Evolutionary conservation across 2,888 invertebrate genomes (phyloP), one percentile per base, ranked within the genome.

Genomic region (Caenorhabditis doughertyi): DNA sequence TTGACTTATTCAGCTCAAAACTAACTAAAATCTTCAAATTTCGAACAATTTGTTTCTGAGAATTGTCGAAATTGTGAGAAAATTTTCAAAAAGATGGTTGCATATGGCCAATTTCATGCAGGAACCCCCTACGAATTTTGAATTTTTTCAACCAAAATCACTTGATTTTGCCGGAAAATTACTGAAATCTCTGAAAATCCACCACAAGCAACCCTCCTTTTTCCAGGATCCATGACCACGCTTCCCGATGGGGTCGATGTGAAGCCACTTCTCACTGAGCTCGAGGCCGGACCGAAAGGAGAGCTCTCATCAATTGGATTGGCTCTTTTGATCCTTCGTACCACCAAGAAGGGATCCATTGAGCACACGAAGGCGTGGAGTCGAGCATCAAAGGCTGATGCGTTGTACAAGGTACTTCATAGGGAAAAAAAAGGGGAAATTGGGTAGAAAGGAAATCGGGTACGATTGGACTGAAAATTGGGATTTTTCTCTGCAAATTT

Each of bases 201-300:
- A n/a, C 21, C 1, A 53, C 25, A 53, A 53, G 5, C 16, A 13
- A 4, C 32, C 5, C 27, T 25, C 27, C 5, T 7, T 5, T 35
- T 64, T 80, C 51, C 64, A 84, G 84, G 79, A 68, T 27, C 64
- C 0, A 64, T 79, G 56, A 62, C 62, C 1, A 2, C 68, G 2
- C 39, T 86, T 5, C 82, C 84, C 3, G 79, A 76, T 1, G 82
- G 74, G 13, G 39, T 68, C 29, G 79, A 84, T 9, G 73, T 25
- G 23, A 79, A 81, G 16, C 49, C 68, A 9, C 47, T 84, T 32
- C 51, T 72, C 42, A 25, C 55, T 0, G 85, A 87, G 47, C 49
- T 85, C 16, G 85, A 84, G n/a, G 62, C 60, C 3, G 67, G 60
- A 4, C 81, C 84, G 21, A 88, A 88, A 71, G 87, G 85, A 35